Conservation (phyloP, 1,140 invertebrate species). For the Drosophila virilis region DNA sequence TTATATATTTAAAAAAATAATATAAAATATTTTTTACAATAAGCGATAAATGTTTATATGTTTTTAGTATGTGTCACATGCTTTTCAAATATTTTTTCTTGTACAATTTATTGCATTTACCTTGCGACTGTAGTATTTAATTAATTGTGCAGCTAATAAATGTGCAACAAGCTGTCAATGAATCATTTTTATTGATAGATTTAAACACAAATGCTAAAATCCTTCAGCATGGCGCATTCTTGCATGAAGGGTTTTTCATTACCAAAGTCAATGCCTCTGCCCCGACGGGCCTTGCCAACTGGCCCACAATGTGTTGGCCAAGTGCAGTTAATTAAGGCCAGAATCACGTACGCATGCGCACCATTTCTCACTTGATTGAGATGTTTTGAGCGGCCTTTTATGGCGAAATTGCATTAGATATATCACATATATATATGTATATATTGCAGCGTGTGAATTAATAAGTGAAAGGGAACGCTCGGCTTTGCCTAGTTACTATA, state of each 20-base stretch:
- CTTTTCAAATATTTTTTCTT: slow-evolving; percentile 19
- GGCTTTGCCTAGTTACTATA: slow-evolving; percentile 32
- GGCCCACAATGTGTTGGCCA: slow-evolving; percentile 17
- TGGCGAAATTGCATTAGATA: slow-evolving; percentile 54
- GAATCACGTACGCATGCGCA: slow-evolving; percentile 65
- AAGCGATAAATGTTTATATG: slow-evolving; percentile 19
- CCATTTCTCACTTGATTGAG: slow-evolving; percentile 54
- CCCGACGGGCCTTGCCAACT: slow-evolving; percentile 3
- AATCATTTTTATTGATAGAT: slow-evolving; percentile 15
- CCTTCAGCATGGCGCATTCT: slow-evolving; percentile 67
- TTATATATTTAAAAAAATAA: too few relatives aligned
- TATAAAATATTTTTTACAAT: background rate
- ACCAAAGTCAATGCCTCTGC: slow-evolving; percentile 68
- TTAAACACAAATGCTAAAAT: slow-evolving; percentile 14
- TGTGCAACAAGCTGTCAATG: slow-evolving; percentile 19
- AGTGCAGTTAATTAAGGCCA: slow-evolving; percentile 59
- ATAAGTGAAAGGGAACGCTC: slow-evolving; percentile 65
- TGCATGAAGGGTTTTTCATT: slow-evolving; percentile 77
- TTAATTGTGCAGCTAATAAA: slow-evolving; percentile 34
- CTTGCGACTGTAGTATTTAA: slow-evolving; percentile 50
- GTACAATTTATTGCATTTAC: slow-evolving; percentile 44
- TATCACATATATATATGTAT: slow-evolving; percentile 1
- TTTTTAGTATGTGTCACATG: slow-evolving; percentile 20
- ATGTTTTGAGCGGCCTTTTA: slow-evolving; percentile 56
- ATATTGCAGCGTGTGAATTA: slow-evolving; percentile 39